Percentiles rank a stretch among this genome's conserved stretches.
These are phyloP conservation scores for Pungitius pungitius DNA, from an alignment of 2,113 vertebrate species.

Conservation along the genomic window DNA sequence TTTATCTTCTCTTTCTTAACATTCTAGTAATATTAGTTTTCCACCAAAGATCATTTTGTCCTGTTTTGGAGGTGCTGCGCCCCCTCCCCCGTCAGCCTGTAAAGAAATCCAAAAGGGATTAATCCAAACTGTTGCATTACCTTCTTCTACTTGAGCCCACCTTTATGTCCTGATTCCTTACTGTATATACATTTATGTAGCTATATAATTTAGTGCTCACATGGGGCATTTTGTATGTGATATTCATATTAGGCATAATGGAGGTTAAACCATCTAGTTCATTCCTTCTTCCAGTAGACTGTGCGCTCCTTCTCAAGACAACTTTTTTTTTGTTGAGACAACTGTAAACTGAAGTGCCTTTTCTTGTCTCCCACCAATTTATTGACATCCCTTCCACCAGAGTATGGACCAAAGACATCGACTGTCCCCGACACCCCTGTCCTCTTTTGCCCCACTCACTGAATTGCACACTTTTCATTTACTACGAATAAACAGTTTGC, in stretches of 20 bases:
- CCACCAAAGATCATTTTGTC: slow-evolving; percentile 68
- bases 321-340: slow-evolving; percentile 68
- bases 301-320: slow-evolving; percentile 37
- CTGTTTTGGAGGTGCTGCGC: slow-evolving; percentile 37
- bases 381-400: slow-evolving; percentile 52
- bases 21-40: slow-evolving; percentile 61
- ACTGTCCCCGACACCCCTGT: slow-evolving; percentile 47
- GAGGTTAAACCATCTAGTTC: slow-evolving; percentile 51
- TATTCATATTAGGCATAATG: slow-evolving; percentile 70
- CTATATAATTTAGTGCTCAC: slow-evolving; percentile 73
- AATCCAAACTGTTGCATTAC: slow-evolving; percentile 29
- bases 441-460: slow-evolving; percentile 63
- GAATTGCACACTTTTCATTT: slow-evolving; percentile 83
- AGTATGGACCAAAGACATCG: slow-evolving; percentile 83
- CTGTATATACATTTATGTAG: slow-evolving; percentile 79
- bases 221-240: slow-evolving; percentile 76
- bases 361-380: slow-evolving; percentile 69
- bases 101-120: slow-evolving; percentile 48
- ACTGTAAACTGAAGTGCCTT: slow-evolving; percentile 86
- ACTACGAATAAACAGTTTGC: slow-evolving; percentile 82
- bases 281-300: slow-evolving; percentile 60
- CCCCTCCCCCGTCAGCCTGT: slow-evolving; percentile 35
- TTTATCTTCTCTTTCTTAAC: slow-evolving; percentile 29
- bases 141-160: neutral
- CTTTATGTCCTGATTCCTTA: slow-evolving; percentile 36